Conservation (phyloP, 2,113 vertebrate species). For the Spilogale gracilis region DNA sequence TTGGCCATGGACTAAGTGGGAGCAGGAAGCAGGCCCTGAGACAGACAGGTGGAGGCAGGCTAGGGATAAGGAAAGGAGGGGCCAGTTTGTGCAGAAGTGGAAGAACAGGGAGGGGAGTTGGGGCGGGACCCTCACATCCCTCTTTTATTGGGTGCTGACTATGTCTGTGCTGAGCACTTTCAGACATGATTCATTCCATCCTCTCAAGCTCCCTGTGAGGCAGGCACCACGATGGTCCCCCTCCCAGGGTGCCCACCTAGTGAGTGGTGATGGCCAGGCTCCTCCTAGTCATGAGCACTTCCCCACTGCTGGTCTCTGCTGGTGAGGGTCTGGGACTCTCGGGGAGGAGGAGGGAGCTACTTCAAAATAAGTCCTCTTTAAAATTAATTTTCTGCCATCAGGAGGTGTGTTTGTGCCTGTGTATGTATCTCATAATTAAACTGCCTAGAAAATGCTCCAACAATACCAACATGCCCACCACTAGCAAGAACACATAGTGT, state of each 20-base stretch:
- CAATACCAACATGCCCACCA: not conserved
- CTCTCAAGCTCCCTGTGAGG: not conserved
- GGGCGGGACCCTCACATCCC: not conserved
- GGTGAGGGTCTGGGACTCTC: not conserved
- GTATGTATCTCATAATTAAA: not conserved
- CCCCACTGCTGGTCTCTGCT: not conserved
- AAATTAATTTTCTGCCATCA: not conserved
- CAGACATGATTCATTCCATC: conserved; percentile 49
- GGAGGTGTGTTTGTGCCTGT: not conserved
- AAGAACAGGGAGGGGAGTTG: conserved; percentile 47
- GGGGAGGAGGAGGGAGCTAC: not conserved
- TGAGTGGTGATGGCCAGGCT: rapidly evolving
- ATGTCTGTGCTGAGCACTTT: not conserved
- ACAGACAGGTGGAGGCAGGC: not conserved
- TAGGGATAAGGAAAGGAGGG: not conserved
- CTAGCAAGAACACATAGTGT: not conserved
- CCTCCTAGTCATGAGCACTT: not conserved
- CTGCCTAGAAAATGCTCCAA: not conserved
- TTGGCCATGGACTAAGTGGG: not conserved
- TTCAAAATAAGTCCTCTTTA: not conserved
- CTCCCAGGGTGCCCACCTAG: not conserved
- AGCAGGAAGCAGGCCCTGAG: not conserved
- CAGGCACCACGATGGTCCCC: not conserved
- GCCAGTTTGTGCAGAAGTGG: not conserved
- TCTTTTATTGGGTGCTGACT: conserved; percentile 39